Evolutionary conservation across 2,113 vertebrate species (phyloP), one percentile per base, ranked within the genome.

Genomic region (Micromys minutus): DNA sequence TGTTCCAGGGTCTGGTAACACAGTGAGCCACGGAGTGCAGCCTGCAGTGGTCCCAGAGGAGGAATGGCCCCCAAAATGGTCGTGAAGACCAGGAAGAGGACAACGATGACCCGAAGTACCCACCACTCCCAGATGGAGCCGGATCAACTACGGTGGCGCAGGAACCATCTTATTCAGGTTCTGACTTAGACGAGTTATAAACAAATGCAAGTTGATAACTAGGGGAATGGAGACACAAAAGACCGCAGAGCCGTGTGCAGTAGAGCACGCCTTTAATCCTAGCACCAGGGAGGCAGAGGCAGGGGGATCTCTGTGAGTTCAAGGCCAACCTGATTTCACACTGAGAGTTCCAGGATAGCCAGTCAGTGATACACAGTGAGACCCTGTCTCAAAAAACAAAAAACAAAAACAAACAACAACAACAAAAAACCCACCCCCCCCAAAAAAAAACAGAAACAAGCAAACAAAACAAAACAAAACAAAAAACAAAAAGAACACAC

Each of bases 121-220:
- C 76, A 11, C 74, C 31, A 22, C 69, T 26, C 21, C 29, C 34
- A 22, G 52, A 22, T 3, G 83, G 67, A 81, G 55, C 36, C 0
- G 0, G 77, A 52, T 4, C 42, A 6, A 61, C 59, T 76, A 16
- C 1, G 5, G 34, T 11, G 24, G 17, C 1, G 5, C 26, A 3
- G 1, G 16, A 31, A 17, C 5, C 12, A 52, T 29, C 29, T 71
- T 29, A 65, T 39, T 7, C 50, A n/a, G 26, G 75, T 69, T 63
- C 57, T 39, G 36, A 84, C 22, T 71, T 61, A 88, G 39, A 63
- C 22, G 61, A 71, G 39, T 13, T 31, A 36, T 57, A 39, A 61
- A 47, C 21, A 81, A 86, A 59, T 93, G 29, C 52, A 13, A 12
- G 15, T 29, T 45, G 83, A 61, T 31, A n/a, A 65, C 79, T 26